Percentiles rank a stretch among this genome's conserved stretches.
Conservation (phyloP, 2,888 invertebrate species). For the Clitarchus hookeri region DNA sequence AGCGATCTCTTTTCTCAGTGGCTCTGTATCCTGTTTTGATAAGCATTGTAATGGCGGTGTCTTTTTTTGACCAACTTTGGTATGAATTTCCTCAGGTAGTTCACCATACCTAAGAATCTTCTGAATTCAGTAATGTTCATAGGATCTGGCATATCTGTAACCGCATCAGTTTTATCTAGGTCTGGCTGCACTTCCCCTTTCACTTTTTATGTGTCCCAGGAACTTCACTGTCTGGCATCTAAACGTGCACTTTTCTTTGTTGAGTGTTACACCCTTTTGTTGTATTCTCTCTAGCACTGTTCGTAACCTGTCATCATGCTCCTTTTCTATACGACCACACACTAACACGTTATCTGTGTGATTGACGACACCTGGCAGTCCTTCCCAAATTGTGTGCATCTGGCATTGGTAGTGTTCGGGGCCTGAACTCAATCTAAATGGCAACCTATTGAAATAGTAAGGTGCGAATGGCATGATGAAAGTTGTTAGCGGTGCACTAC, state of each 20-base stretch:
- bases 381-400: slow-evolving; percentile 35
- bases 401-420: slow-evolving; percentile 39
- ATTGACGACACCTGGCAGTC: slow-evolving; percentile 8
- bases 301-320: slow-evolving; percentile 24
- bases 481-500: slow-evolving; percentile 32
- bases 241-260: background rate
- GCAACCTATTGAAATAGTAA: slow-evolving; percentile 38
- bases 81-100: background rate
- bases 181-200: background rate
- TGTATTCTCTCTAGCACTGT: background rate
- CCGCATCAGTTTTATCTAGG: background rate
- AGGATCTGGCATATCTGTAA: background rate
- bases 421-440: slow-evolving; percentile 38
- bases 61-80: background rate
- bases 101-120: background rate
- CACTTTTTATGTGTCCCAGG: background rate
- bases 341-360: background rate
- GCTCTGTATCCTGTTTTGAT: background rate
- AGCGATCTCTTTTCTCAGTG: background rate
- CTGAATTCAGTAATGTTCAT: background rate
- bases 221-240: background rate
- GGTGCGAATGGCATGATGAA: slow-evolving; percentile 44
- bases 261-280: background rate
- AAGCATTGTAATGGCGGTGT: background rate
- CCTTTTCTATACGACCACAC: slow-evolving; percentile 16